Percentiles rank a stretch among this genome's conserved stretches.
Evolutionary conservation across 2,888 invertebrate genomes (phyloP).

Genomic region (Mesorhabditis sp.): DNA sequence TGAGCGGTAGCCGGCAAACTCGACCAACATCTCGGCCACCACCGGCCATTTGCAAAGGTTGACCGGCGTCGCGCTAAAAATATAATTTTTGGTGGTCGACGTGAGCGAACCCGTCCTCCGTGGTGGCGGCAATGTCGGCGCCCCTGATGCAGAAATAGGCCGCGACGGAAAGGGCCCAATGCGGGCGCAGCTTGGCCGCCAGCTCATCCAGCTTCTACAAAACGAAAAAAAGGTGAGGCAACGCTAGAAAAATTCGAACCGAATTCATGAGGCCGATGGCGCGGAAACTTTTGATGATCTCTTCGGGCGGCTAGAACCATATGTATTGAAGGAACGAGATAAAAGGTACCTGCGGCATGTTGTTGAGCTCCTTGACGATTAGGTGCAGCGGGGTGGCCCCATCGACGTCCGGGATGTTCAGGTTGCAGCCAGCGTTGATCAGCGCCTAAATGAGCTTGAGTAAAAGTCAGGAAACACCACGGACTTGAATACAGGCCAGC

Average conservation of each 20-base stretch:
- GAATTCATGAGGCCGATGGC: neutral
- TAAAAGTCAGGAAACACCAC: neutral
- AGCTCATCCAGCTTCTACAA: slow-evolving; percentile 32
- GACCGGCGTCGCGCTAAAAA: too few relatives aligned
- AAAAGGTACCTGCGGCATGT: too few relatives aligned
- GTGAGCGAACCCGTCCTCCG: too few relatives aligned
- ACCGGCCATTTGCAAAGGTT: too few relatives aligned
- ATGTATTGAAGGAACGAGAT: too few relatives aligned
- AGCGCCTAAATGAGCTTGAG: slow-evolving; percentile 14
- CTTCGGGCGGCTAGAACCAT: too few relatives aligned
- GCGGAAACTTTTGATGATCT: too few relatives aligned
- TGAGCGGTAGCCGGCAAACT: too few relatives aligned
- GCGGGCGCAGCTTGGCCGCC: slow-evolving; percentile 28
- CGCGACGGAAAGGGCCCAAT: slow-evolving; percentile 33
- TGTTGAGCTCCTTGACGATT: slow-evolving; percentile 12
- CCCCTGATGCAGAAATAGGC: slow-evolving; percentile 32
- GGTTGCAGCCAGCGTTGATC: slow-evolving; percentile 22
- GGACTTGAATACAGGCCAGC: slow-evolving; percentile 28
- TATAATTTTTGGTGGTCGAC: too few relatives aligned
- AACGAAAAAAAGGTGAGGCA: neutral
- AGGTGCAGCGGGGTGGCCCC: slow-evolving; percentile 29
- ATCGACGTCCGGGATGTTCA: slow-evolving; percentile 19
- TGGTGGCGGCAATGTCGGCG: slow-evolving; percentile 17
- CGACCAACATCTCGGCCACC: too few relatives aligned
- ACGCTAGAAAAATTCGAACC: neutral